phyloP scores from a whole-genome alignment of 2,888 invertebrate species.

The Patella ulyssiponensis region DNA sequence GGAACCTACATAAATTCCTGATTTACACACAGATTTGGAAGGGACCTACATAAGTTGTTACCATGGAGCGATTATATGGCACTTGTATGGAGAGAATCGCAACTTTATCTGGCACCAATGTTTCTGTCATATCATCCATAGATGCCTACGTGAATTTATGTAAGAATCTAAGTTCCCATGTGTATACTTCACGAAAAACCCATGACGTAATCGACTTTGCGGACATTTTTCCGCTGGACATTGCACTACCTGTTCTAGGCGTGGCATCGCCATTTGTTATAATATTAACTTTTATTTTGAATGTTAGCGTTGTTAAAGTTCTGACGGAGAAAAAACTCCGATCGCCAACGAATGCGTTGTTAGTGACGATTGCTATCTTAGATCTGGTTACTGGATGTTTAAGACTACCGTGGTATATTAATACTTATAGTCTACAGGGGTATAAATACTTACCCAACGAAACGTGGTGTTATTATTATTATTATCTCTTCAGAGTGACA shows the following conservation, averaged over 20 bases:
- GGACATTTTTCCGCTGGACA: constrained; percentile 10
- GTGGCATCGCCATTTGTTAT: constrained; percentile 17
- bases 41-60: not conserved
- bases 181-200: not conserved
- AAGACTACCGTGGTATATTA: constrained; percentile 20
- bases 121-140: not conserved
- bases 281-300: constrained; percentile 24
- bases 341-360: constrained; percentile 24
- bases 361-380: constrained; percentile 24
- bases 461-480: constrained; percentile 23
- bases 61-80: not conserved
- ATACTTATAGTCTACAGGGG: constrained; percentile 17
- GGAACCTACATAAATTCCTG: too few species aligned
- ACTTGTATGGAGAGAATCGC: not conserved
- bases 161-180: not conserved
- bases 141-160: not conserved
- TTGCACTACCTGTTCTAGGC: constrained; percentile 26
- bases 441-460: constrained; percentile 17
- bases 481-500: constrained; percentile 17
- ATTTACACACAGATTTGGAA: too few species aligned
- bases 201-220: constrained; percentile 12
- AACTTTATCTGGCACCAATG: not conserved
- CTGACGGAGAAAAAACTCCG: constrained; percentile 9
- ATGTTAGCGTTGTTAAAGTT: constrained; percentile 14
- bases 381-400: constrained; percentile 22